Evolutionary conservation across 2,888 invertebrate species (phyloP).

Genomic region (Amphipyra tragopoginis): DNA sequence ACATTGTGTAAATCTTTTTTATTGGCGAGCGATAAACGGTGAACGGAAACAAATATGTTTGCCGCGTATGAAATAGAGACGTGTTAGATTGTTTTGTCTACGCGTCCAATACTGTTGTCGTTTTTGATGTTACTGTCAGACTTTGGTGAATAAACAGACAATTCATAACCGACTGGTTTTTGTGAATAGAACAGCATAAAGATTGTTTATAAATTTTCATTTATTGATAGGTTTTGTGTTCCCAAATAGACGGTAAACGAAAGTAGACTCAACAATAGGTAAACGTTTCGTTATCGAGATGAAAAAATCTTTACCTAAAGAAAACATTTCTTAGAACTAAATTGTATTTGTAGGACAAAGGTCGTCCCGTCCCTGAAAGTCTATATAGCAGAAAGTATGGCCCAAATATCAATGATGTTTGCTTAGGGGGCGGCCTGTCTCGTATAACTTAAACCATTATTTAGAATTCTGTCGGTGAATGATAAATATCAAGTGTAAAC

Average conservation of each 20-base stretch:
- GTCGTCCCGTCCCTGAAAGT: constrained; percentile 45
- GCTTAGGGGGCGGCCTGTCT: constrained; percentile 66
- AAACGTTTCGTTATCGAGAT: background rate
- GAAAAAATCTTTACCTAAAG: constrained; percentile 27
- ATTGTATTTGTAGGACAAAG: constrained; percentile 54
- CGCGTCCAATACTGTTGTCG: background rate
- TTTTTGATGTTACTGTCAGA: background rate
- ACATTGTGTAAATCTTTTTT: constrained; percentile 56
- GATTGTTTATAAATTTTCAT: too few relatives aligned
- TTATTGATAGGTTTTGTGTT: background rate
- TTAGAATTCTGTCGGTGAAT: constrained; percentile 45
- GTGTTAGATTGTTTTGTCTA: constrained; percentile 5
- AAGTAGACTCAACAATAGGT: constrained; percentile 5
- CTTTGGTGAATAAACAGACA: too few relatives aligned
- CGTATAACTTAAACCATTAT: constrained; percentile 69
- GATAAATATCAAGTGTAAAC: constrained; percentile 40
- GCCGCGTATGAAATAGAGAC: constrained; percentile 25
- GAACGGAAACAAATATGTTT: constrained; percentile 48
- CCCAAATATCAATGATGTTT: constrained; percentile 70
- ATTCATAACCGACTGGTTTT: too few relatives aligned
- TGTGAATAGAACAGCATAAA: too few relatives aligned
- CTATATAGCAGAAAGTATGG: constrained; percentile 57
- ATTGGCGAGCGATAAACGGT: constrained; percentile 51
- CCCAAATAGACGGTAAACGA: background rate
- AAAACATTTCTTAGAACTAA: constrained; percentile 35